Percentiles rank a stretch among this genome's conserved stretches.
These are phyloP conservation scores for Turdus rufiventris DNA, from an alignment of 2,113 vertebrate species.

Conservation along the genomic window DNA sequence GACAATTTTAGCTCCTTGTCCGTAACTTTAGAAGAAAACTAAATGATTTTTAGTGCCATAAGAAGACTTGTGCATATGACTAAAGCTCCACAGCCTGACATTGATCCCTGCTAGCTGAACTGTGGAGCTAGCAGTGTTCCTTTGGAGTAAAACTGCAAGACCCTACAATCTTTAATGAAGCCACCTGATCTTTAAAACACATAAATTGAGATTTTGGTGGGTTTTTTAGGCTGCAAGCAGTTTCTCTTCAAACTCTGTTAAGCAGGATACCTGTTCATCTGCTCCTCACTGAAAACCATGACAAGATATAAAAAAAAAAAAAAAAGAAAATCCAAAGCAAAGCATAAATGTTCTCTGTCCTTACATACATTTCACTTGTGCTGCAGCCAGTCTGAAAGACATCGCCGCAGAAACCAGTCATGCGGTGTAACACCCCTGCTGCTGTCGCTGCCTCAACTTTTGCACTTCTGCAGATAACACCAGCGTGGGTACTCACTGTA, in stretches of 20 bases:
- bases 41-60: not conserved
- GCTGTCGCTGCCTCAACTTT: not conserved
- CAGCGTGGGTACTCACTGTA: not conserved
- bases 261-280: not conserved
- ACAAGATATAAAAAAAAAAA: not conserved
- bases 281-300: not conserved
- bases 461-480: not conserved
- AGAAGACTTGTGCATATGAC: not conserved
- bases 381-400: not conserved
- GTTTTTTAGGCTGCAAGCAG: not conserved
- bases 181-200: not conserved
- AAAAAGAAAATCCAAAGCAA: not conserved
- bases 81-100: not conserved
- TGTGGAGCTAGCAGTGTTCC: not conserved
- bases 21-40: not conserved
- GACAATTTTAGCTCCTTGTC: slow-evolving; percentile 2
- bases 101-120: not conserved
- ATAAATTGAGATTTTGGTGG: not conserved
- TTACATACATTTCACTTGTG: not conserved
- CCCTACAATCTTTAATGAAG: not conserved
- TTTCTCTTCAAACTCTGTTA: not conserved
- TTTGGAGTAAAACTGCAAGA: not conserved
- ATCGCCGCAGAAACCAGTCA: not conserved
- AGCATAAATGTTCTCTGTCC: not conserved
- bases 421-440: not conserved